Percentiles rank a stretch among this genome's conserved stretches.
These are phyloP conservation scores for Cheirogaleus medius DNA, from an alignment of 2,113 vertebrate genomes.

Conservation along the genomic window DNA sequence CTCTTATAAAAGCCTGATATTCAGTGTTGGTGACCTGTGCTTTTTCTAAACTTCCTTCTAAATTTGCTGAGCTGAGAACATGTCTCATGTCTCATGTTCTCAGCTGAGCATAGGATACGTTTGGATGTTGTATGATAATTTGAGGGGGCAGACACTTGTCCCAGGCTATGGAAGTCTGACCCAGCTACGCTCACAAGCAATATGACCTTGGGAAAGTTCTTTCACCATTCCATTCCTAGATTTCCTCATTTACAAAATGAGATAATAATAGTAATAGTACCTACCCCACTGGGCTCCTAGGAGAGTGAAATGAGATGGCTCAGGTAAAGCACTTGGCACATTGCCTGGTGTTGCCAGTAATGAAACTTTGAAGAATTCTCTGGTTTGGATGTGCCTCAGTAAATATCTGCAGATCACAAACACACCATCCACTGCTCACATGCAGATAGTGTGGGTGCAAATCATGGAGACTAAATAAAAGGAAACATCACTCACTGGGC, in stretches of 20 bases:
- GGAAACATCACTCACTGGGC: neutral
- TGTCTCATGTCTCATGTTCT: neutral
- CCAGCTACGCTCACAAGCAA: neutral
- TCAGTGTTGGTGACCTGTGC: neutral
- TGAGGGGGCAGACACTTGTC: neutral
- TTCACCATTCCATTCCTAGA: neutral
- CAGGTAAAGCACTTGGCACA: neutral
- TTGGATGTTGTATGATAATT: neutral
- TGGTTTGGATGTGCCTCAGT: neutral
- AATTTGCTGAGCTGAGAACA: neutral
- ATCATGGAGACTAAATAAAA: neutral
- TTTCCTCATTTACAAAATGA: neutral
- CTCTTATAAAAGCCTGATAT: neutral
- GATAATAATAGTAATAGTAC: neutral
- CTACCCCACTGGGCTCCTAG: neutral
- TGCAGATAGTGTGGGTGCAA: rapidly evolving
- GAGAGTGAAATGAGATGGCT: neutral
- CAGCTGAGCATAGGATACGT: neutral
- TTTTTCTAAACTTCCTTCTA: neutral
- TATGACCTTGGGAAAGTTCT: neutral
- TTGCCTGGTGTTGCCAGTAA: neutral
- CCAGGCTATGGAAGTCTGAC: neutral
- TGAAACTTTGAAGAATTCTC: neutral
- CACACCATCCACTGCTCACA: neutral
- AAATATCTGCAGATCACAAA: neutral